phyloP scores from a whole-genome alignment of 1,140 invertebrate genomes.

The Formica exsecta region DNA sequence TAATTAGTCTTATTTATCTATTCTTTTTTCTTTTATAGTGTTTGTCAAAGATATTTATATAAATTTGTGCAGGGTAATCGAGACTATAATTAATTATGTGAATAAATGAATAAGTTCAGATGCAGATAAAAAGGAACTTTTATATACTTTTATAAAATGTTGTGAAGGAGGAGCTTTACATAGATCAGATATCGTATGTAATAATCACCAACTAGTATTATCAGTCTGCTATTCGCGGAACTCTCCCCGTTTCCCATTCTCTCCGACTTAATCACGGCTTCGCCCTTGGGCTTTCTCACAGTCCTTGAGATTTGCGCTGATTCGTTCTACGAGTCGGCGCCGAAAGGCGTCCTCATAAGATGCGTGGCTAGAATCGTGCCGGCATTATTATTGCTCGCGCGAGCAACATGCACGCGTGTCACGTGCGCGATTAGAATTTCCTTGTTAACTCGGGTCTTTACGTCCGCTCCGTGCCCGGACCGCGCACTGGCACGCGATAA shows the following conservation, averaged over 20 bases:
- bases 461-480: background rate
- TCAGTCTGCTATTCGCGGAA: slow-evolving; percentile 43
- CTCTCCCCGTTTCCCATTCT: slow-evolving; percentile 31
- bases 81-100: background rate
- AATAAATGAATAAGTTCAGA: background rate
- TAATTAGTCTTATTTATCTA: background rate
- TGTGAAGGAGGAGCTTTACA: background rate
- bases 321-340: slow-evolving; percentile 70
- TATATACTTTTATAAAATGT: background rate
- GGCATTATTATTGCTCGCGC: slow-evolving; percentile 67
- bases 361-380: slow-evolving; percentile 33
- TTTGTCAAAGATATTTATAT: background rate
- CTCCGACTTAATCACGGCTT: slow-evolving; percentile 61
- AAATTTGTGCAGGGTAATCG: background rate
- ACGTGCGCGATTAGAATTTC: slow-evolving; percentile 68
- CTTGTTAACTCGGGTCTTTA: slow-evolving; percentile 29
- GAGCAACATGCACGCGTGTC: slow-evolving; percentile 63
- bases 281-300: slow-evolving; percentile 74
- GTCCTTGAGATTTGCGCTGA: slow-evolving; percentile 48
- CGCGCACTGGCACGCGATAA: slow-evolving; percentile 10
- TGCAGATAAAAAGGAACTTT: background rate
- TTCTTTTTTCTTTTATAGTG: background rate
- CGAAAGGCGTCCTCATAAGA: slow-evolving; percentile 65
- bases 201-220: slow-evolving; percentile 44
- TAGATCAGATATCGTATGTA: slow-evolving; percentile 16